These are phyloP conservation scores for Orchesella flavescens DNA, from an alignment of 2,888 invertebrate species.

Conservation along the genomic window DNA sequence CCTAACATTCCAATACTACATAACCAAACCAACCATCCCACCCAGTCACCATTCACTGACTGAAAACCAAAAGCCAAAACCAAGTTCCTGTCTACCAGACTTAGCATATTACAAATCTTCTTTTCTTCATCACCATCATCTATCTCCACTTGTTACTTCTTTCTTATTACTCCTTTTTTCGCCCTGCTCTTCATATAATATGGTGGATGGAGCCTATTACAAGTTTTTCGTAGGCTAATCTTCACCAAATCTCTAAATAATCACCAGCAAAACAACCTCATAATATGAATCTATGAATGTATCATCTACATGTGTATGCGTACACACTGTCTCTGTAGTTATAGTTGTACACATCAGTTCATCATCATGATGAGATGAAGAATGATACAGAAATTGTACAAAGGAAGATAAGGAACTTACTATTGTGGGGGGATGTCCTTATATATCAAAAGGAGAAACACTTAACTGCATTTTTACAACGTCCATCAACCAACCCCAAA, in stretches of 20 bases:
- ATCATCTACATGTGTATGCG: neutral
- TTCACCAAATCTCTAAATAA: constrained; percentile 44
- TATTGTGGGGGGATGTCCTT: constrained; percentile 61
- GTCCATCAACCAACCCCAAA: constrained; percentile 61
- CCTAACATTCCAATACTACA: constrained; percentile 12
- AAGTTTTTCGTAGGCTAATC: constrained; percentile 31
- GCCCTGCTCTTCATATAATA: constrained; percentile 20
- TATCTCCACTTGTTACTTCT: constrained; percentile 19
- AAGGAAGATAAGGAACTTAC: constrained; percentile 54
- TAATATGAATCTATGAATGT: neutral
- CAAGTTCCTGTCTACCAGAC: neutral
- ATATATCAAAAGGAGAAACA: constrained; percentile 63
- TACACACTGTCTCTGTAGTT: no score
- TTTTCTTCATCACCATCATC: constrained; percentile 21
- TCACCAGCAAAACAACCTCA: constrained; percentile 37
- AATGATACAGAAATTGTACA: constrained; percentile 22
- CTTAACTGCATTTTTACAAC: constrained; percentile 64
- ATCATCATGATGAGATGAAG: constrained; percentile 1
- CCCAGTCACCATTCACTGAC: constrained; percentile 55
- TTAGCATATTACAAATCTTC: neutral
- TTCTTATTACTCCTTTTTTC: constrained; percentile 7
- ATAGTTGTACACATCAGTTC: constrained; percentile 2
- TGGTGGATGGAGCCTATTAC: constrained; percentile 48
- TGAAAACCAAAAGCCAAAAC: no score
- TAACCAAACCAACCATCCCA: constrained; percentile 35